Conservation (phyloP, 2,888 invertebrate species). For the Tachina lurida region DNA sequence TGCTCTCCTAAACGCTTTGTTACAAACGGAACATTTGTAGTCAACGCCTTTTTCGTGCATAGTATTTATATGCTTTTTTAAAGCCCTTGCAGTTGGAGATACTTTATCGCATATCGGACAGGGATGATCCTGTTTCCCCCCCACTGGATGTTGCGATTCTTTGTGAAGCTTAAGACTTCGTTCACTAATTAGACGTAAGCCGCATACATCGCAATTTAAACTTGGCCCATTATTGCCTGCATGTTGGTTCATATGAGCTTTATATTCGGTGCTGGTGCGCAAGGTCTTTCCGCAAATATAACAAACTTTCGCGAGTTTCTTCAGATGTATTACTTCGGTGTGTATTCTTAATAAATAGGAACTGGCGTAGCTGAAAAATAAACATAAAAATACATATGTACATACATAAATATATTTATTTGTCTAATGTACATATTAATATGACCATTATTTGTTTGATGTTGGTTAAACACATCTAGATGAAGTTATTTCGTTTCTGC, state of each 20-base stretch:
- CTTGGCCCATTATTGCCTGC: slow-evolving; percentile 75
- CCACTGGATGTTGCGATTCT: slow-evolving; percentile 79
- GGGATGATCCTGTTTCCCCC: slow-evolving; percentile 76
- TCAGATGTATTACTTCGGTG: slow-evolving; percentile 78
- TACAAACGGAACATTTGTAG: slow-evolving; percentile 80
- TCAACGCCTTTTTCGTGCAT: slow-evolving; percentile 79
- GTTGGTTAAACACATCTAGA: too few species aligned
- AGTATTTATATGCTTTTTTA: slow-evolving; percentile 80
- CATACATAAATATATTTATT: too few species aligned
- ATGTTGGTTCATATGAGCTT: slow-evolving; percentile 79
- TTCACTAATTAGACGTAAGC: slow-evolving; percentile 77
- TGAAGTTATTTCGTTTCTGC: too few species aligned
- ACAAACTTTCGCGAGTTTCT: slow-evolving; percentile 79
- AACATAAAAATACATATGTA: not conserved
- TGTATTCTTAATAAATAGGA: slow-evolving; percentile 76
- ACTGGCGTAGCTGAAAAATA: slow-evolving; percentile 77
- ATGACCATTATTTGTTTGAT: too few species aligned
- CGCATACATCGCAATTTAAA: slow-evolving; percentile 79
- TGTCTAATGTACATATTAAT: too few species aligned
- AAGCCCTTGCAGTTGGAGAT: slow-evolving; percentile 80
- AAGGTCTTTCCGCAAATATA: slow-evolving; percentile 81
- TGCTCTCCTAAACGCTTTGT: slow-evolving; percentile 81
- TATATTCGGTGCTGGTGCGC: slow-evolving; percentile 77
- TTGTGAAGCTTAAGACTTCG: slow-evolving; percentile 78
- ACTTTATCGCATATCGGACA: slow-evolving; percentile 80